These are phyloP conservation scores for Myrmecophaga tridactyla DNA, from an alignment of 2,113 vertebrate genomes.

Conservation along the genomic window DNA sequence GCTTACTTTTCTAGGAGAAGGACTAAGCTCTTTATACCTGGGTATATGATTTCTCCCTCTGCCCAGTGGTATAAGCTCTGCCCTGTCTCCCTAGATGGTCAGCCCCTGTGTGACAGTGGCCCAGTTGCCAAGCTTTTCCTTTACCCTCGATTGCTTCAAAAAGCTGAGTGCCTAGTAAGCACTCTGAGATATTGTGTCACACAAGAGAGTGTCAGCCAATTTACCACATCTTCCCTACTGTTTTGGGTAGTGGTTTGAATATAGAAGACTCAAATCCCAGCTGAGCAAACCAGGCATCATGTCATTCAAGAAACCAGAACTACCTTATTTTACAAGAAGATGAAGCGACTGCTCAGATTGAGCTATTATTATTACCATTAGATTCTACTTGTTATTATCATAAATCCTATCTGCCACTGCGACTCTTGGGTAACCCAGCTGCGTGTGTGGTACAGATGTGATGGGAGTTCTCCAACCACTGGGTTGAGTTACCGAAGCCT, in stretches of 20 bases:
- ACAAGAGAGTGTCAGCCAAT: background rate
- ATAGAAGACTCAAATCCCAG: background rate
- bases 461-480: background rate
- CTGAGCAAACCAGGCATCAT: background rate
- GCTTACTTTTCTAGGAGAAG: background rate
- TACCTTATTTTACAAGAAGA: background rate
- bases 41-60: background rate
- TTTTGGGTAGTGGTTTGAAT: background rate
- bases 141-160: background rate
- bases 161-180: background rate
- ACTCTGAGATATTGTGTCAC: background rate
- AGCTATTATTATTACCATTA: background rate
- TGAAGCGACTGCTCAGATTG: background rate
- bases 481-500: background rate
- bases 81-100: background rate
- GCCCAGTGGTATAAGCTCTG: background rate
- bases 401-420: background rate
- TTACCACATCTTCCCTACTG: background rate
- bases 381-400: background rate
- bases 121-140: background rate
- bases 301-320: background rate
- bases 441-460: background rate
- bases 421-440: background rate
- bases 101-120: background rate
- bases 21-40: background rate